These are phyloP conservation scores for Polyodon spathula DNA, from an alignment of 2,113 vertebrate species.

Conservation along the genomic window DNA sequence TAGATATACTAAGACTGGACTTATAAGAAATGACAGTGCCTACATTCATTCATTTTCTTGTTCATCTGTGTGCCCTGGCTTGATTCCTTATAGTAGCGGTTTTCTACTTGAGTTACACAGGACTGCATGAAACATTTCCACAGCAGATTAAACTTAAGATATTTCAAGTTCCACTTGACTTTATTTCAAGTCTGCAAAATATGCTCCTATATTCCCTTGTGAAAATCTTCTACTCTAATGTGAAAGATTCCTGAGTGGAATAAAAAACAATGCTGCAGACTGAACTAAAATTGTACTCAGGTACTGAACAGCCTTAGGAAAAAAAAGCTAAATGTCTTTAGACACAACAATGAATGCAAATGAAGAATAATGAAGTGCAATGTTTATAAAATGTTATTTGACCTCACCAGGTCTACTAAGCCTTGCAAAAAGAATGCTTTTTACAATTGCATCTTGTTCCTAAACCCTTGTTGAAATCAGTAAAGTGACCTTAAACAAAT, in stretches of 20 bases:
- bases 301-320: too few species aligned
- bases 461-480: too few species aligned
- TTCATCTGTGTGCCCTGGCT: conserved; percentile 2
- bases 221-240: conserved; percentile 5
- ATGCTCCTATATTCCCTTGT: conserved; percentile 16
- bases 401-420: too few species aligned
- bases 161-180: conserved; percentile 29
- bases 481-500: too few species aligned
- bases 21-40: conserved; percentile 5
- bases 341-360: too few species aligned
- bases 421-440: too few species aligned
- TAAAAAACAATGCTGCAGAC: too few species aligned
- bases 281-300: too few species aligned
- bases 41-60: not conserved
- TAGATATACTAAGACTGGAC: not conserved
- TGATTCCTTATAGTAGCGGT: not conserved
- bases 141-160: conserved; percentile 31
- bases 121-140: conserved; percentile 23
- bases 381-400: too few species aligned
- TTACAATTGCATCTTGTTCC: too few species aligned
- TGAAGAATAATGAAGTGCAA: too few species aligned
- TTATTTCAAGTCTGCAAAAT: conserved; percentile 17
- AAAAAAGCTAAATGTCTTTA: too few species aligned
- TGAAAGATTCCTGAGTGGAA: not conserved
- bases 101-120: conserved; percentile 20